These are phyloP conservation scores for Orius insidiosus DNA, from an alignment of 1,140 invertebrate species.

Conservation along the genomic window DNA sequence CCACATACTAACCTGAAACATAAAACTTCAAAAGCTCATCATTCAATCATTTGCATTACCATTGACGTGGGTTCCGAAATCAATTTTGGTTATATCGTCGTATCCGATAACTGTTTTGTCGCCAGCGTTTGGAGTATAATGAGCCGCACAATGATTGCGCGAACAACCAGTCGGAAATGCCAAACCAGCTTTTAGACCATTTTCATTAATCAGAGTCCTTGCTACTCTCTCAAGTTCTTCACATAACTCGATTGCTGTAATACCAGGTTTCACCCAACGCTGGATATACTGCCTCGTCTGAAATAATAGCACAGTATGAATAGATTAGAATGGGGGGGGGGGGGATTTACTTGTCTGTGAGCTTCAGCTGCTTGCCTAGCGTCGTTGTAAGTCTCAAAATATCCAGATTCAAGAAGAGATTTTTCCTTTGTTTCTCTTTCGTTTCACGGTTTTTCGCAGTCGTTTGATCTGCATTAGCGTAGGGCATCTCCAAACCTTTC, in stretches of 20 bases:
- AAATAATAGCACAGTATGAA: conserved; percentile 21
- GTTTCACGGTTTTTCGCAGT: conserved; percentile 76
- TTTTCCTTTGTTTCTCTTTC: conserved; percentile 80
- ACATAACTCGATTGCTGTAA: conserved; percentile 98
- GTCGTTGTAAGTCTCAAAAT: conserved; percentile 86
- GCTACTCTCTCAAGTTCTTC: conserved; percentile 89
- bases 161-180: conserved; percentile 99
- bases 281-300: conserved; percentile 81
- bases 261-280: conserved; percentile 87
- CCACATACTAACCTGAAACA: too few species aligned
- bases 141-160: conserved; percentile 95
- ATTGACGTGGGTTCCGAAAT: conserved; percentile 99
- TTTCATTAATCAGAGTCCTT: conserved; percentile 81
- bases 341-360: conserved; percentile 60
- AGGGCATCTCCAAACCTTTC: conserved; percentile 62
- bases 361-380: conserved; percentile 91
- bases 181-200: conserved; percentile 87
- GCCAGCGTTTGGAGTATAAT: conserved; percentile 98
- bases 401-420: conserved; percentile 57
- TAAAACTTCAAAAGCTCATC: too few species aligned
- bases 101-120: conserved; percentile 86
- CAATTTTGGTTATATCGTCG: conserved; percentile 98
- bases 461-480: conserved; percentile 58
- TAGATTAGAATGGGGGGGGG: not conserved
- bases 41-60: too few species aligned